phyloP scores from a whole-genome alignment of 2,888 invertebrate species.

The Cistogaster globosa region DNA sequence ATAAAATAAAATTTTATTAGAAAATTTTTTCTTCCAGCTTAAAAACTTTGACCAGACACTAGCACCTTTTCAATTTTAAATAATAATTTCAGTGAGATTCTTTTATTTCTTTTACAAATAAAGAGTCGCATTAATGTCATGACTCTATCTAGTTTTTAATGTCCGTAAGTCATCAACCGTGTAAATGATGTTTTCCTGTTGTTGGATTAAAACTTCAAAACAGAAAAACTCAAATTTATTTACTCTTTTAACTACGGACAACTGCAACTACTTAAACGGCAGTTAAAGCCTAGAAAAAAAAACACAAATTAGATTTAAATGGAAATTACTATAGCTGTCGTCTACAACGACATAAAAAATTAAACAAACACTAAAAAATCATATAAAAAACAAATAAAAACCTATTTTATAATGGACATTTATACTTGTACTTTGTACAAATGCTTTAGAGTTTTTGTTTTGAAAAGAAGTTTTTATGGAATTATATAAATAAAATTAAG shows the following conservation, averaged over 20 bases:
- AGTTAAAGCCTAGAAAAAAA: slow-evolving; percentile 27
- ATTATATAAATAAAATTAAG: too few relatives aligned
- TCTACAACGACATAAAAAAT: background rate
- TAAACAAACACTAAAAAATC: background rate
- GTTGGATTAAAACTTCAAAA: slow-evolving; percentile 23
- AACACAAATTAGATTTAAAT: slow-evolving; percentile 58
- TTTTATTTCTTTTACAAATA: slow-evolving; percentile 12
- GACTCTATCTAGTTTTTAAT: slow-evolving; percentile 6
- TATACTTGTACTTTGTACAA: background rate
- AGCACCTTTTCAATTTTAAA: slow-evolving; percentile 42
- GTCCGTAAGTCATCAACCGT: slow-evolving; percentile 51
- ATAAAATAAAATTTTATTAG: background rate
- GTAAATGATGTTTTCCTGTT: slow-evolving; percentile 64
- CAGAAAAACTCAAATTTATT: slow-evolving; percentile 46
- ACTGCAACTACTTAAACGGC: slow-evolving; percentile 36
- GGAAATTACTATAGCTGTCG: slow-evolving; percentile 54
- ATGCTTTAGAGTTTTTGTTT: too few relatives aligned
- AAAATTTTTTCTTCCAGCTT: background rate
- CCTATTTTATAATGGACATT: background rate
- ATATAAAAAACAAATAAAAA: too few relatives aligned
- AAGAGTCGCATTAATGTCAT: slow-evolving; percentile 17
- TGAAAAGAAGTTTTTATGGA: too few relatives aligned
- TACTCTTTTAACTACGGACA: slow-evolving; percentile 30
- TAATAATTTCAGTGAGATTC: slow-evolving; percentile 18
- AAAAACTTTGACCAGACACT: slow-evolving; percentile 50